These are phyloP conservation scores for Pteria penguin DNA, from an alignment of 2,888 invertebrate species.

Conservation along the genomic window DNA sequence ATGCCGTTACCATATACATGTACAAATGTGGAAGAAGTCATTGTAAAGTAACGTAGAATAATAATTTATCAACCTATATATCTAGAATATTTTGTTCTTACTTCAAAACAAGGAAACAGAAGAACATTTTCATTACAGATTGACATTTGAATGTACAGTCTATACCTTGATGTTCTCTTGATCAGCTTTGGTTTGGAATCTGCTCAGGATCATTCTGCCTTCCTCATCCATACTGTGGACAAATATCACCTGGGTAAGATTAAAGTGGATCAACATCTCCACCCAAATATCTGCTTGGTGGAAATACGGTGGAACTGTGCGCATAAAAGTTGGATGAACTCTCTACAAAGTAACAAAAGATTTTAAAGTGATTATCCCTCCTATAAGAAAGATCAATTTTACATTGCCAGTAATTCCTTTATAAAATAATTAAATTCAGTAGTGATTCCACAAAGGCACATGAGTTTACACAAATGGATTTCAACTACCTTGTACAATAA, in stretches of 20 bases:
- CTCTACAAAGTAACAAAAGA: conserved; percentile 83
- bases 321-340: conserved; percentile 96
- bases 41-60: no score
- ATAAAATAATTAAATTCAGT: neutral
- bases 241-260: conserved; percentile 87
- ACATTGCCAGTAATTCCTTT: neutral
- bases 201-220: conserved; percentile 93
- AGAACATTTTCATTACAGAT: conserved; percentile 94
- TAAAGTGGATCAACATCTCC: conserved; percentile 93
- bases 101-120: conserved; percentile 93
- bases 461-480: no score
- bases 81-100: no score
- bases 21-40: neutral
- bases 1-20: no score
- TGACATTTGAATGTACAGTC: conserved; percentile 84
- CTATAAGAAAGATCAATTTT: neutral
- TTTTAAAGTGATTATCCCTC: neutral
- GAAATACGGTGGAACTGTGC: conserved; percentile 98
- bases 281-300: conserved; percentile 99
- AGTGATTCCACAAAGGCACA: no score
- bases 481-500: no score
- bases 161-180: conserved; percentile 1
- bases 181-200: conserved; percentile 95
- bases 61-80: neutral
- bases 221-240: conserved; percentile 98